These are phyloP conservation scores for Paramormyrops hopkinsi DNA, from an alignment of 2,797 vertebrate genomes.

Conservation along the genomic window DNA sequence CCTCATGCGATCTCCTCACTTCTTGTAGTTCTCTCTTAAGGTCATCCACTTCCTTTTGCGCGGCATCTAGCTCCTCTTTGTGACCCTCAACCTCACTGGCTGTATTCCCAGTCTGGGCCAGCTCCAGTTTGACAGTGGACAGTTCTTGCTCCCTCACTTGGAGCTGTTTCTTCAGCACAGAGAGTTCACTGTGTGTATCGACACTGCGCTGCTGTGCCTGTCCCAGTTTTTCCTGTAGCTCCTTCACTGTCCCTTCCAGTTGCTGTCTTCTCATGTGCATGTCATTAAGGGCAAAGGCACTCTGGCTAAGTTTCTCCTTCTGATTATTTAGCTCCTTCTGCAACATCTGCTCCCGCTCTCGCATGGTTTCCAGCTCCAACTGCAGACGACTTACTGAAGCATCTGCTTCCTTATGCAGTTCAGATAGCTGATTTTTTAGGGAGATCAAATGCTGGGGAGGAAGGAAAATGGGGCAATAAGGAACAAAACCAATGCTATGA, in stretches of 20 bases:
- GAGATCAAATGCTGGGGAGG: conserved; percentile 78
- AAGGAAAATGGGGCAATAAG: conserved; percentile 17
- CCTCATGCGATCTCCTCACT: conserved; percentile 61
- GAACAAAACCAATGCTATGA: neutral
- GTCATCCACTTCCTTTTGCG: conserved; percentile 62
- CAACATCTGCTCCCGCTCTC: conserved; percentile 62
- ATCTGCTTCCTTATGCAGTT: conserved; percentile 68
- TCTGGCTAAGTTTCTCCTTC: conserved; percentile 70
- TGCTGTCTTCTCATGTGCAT: conserved; percentile 75
- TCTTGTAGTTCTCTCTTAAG: conserved; percentile 65
- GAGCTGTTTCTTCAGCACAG: conserved; percentile 60
- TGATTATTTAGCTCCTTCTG: conserved; percentile 64
- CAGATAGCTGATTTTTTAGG: conserved; percentile 79
- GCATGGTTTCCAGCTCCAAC: conserved; percentile 60
- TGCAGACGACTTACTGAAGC: conserved; percentile 54
- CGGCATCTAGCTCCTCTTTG: conserved; percentile 51
- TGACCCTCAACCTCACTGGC: conserved; percentile 35
- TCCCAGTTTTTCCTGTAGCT: conserved; percentile 69
- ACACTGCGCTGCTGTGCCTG: conserved; percentile 59
- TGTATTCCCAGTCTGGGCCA: conserved; percentile 43
- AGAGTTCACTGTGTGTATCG: conserved; percentile 58
- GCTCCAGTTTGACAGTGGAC: conserved; percentile 45
- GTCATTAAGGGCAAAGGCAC: conserved; percentile 72
- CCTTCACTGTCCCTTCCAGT: conserved; percentile 65
- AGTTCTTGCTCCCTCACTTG: conserved; percentile 67